Percentiles rank a stretch among this genome's conserved stretches.
Evolutionary conservation across 2,797 vertebrate species (phyloP).

Genomic region (Scyliorhinus canicula): DNA sequence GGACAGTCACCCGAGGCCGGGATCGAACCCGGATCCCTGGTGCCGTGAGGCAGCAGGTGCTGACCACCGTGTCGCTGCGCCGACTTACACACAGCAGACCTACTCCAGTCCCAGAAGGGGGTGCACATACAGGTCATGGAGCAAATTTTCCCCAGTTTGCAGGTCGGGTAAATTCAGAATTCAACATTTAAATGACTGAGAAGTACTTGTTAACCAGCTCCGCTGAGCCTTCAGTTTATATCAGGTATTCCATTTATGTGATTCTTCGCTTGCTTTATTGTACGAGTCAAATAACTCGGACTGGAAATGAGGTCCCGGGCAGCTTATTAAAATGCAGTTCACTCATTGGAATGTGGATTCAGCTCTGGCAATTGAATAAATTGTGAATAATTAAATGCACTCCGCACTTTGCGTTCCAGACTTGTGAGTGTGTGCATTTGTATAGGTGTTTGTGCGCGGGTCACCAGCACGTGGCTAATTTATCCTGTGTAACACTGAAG

Average conservation of each 20-base stretch:
- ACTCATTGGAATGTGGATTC: not conserved
- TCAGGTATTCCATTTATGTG: not conserved
- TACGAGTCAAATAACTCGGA: not conserved
- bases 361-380: not conserved
- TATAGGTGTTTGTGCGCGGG: not conserved
- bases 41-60: too few species aligned
- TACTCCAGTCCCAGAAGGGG: not conserved
- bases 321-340: not conserved
- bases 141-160: not conserved
- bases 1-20: too few species aligned
- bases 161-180: not conserved
- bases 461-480: not conserved
- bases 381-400: not conserved
- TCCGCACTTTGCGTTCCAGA: not conserved
- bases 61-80: too few species aligned
- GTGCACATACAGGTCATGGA: not conserved
- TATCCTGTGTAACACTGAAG: not conserved
- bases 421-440: not conserved
- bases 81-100: too few species aligned
- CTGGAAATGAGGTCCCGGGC: not conserved
- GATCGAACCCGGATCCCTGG: too few species aligned
- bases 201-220: too few species aligned
- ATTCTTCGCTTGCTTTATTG: not conserved
- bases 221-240: not conserved
- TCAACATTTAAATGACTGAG: slow-evolving; percentile 5